Evolutionary conservation across 1,140 invertebrate genomes (phyloP).

Genomic region (Megathymus violae): DNA sequence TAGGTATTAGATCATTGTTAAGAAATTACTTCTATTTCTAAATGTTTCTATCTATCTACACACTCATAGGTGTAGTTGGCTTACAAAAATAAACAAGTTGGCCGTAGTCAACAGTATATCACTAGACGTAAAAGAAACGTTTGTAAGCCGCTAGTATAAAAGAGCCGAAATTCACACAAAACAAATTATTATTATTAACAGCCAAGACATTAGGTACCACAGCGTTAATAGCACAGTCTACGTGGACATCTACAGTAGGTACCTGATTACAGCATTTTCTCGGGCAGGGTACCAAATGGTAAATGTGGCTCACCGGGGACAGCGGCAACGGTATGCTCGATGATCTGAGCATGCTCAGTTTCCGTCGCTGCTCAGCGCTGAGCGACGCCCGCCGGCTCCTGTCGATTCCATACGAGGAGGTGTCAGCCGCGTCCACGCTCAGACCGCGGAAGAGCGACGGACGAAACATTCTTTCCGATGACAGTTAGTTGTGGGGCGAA

Average conservation of each 20-base stretch:
- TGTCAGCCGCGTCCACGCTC: conserved; percentile 60
- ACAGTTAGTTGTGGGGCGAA: conserved; percentile 24
- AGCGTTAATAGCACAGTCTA: conserved; percentile 22
- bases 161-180: conserved; percentile 1
- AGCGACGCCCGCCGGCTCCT: conserved; percentile 76
- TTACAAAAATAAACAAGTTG: no score
- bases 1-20: no score
- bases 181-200: conserved; percentile 6
- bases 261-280: conserved; percentile 78
- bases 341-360: conserved; percentile 65
- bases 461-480: conserved; percentile 42
- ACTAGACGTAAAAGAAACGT: no score
- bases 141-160: conserved; percentile 1
- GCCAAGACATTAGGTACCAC: conserved; percentile 20
- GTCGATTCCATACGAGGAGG: conserved; percentile 59
- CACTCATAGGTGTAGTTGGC: no score
- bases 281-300: conserved; percentile 79
- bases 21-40: no score
- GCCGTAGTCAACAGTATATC: no score
- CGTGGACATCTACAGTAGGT: conserved; percentile 39
- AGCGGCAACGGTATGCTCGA: conserved; percentile 65
- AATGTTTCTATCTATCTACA: no score
- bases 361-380: conserved; percentile 68
- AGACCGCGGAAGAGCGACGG: conserved; percentile 45
- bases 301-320: conserved; percentile 80